Base-by-base conservation (phyloP, 2,888 invertebrate genomes). In the Melanotus villosus region DNA sequence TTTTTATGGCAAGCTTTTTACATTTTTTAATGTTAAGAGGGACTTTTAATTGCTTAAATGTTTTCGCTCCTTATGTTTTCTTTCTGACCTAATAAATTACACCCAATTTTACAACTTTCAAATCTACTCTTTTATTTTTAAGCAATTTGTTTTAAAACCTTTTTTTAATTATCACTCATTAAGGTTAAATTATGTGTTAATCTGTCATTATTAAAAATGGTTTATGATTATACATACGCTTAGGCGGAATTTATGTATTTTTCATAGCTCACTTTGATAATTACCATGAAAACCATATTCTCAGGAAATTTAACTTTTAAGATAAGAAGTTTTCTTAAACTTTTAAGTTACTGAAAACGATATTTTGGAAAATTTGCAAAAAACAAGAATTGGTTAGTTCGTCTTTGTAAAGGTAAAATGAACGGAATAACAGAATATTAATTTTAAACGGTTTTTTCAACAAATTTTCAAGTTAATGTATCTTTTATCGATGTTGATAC, bases 1-100 rank as follows among this genome's bases (percentile, higher is more conserved):
- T 70, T 70, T 70, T 70, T 70, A 70, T 70, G 66, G 62, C 66
- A 30, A 62, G 65, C 57, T 41, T 36, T 47, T 59, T 66, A 66
- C 23, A 38, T 52, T 47, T 58, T 60, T 45, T 14, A 45, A 60
- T 57, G 57, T 50, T 38, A 50, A 58, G 50, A 38, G 50, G 32
- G 32, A 21, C 14, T 58, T 58, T 57, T 63, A 63, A 63, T 63
- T 63, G 50, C 41, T 21, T 54, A 52, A 58, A 65, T 65, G 58
- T 36, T 58, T 58, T 65, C 56, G 12, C 19, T 47, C 32, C 38
- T 38, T 21, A 38, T 50, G 62, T 62, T 36, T 50, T n/a, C n/a
- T n/a, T 62, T 26, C 12, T 41, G 59, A 47, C 59, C 59, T 47
- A 41, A 60, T 60, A 60, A 60, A 60, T 60, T 45, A 45, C 14